Percentiles rank a stretch among this genome's conserved stretches.
Conservation (phyloP, 1,140 invertebrate species). For the Brachionus angularis region DNA sequence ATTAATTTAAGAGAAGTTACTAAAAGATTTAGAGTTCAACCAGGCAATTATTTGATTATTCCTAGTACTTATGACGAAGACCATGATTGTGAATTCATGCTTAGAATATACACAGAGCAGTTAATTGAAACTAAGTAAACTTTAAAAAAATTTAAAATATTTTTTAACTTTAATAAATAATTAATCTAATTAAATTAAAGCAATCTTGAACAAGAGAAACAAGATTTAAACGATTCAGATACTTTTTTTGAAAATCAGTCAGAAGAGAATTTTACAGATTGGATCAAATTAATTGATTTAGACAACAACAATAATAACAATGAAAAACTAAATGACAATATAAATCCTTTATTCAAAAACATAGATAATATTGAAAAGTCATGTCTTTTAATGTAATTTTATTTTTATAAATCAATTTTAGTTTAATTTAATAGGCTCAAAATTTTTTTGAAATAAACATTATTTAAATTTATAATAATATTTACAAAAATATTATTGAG, state of each 20-base stretch:
- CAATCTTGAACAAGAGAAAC: not conserved
- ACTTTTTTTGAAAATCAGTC: constrained; percentile 4
- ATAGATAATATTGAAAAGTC: no score
- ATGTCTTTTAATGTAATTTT: no score
- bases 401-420: no score
- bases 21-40: constrained; percentile 52
- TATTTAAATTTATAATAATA: no score
- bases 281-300: not conserved
- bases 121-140: constrained; percentile 5
- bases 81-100: constrained; percentile 62
- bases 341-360: no score
- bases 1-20: constrained; percentile 56
- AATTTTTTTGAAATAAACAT: no score
- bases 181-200: not conserved
- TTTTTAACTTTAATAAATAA: no score
- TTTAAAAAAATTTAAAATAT: not conserved
- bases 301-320: not conserved
- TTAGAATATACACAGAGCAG: constrained; percentile 62
- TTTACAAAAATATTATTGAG: no score
- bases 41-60: constrained; percentile 65
- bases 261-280: not conserved
- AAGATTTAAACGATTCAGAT: not conserved
- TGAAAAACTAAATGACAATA: no score
- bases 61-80: constrained; percentile 65
- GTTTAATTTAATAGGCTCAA: no score